These are phyloP conservation scores for Daktulosphaira vitifoliae DNA, from an alignment of 1,140 invertebrate genomes.

Conservation along the genomic window DNA sequence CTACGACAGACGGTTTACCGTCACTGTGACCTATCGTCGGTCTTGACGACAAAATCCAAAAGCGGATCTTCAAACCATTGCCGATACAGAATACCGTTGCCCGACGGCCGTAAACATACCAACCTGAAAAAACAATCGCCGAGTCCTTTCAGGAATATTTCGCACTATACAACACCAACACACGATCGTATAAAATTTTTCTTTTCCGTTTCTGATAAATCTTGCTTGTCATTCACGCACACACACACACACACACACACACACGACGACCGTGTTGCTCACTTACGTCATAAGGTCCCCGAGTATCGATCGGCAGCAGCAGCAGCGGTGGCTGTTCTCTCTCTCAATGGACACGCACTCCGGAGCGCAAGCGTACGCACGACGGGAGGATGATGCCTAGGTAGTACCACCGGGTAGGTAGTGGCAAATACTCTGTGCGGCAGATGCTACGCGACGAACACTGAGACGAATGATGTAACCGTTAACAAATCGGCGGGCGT, in stretches of 20 bases:
- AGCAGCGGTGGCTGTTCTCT: constrained; percentile 2
- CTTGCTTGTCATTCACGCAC: constrained; percentile 21
- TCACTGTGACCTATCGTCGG: background rate
- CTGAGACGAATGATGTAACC: background rate
- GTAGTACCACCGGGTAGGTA: background rate
- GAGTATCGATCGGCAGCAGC: constrained; percentile 1
- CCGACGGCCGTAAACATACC: background rate
- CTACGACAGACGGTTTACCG: background rate
- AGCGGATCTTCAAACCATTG: no score
- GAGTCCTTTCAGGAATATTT: background rate
- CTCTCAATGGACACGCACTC: constrained; percentile 26
- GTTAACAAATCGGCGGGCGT: background rate
- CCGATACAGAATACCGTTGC: background rate
- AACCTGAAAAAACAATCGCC: background rate
- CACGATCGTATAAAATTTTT: background rate
- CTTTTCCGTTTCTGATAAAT: background rate
- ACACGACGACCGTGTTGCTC: constrained; percentile 27
- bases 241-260: background rate
- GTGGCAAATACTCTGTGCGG: background rate
- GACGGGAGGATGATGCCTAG: background rate
- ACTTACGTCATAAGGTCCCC: constrained; percentile 30
- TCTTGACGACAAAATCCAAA: background rate
- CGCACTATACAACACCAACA: no score
- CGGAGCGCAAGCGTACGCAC: constrained; percentile 14
- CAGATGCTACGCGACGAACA: background rate